Evolutionary conservation across 1,140 invertebrate species (phyloP).

Genomic region (Drosophila cardini): DNA sequence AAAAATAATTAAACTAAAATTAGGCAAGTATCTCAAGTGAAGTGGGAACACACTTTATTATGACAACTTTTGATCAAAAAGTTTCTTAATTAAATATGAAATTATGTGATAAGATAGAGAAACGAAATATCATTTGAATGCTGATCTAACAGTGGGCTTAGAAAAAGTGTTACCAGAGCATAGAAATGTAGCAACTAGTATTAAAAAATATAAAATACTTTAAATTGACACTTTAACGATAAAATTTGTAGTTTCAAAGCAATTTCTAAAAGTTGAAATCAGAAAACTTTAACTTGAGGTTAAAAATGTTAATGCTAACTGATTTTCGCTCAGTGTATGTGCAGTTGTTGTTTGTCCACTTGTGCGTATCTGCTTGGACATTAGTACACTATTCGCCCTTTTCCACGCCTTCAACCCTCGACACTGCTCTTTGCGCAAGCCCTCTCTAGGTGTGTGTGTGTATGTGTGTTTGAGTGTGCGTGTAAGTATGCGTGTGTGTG

Average conservation of each 20-base stretch:
- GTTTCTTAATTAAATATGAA: not conserved
- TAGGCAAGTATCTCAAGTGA: slow-evolving; percentile 10
- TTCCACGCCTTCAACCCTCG: not conserved
- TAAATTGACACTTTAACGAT: too few species aligned
- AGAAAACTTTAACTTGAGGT: too few species aligned
- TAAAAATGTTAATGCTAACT: too few species aligned
- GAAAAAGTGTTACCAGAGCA: not conserved
- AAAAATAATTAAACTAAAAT: not conserved
- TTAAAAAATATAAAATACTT: too few species aligned
- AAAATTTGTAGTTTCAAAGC: too few species aligned
- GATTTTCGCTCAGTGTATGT: slow-evolving; percentile 35
- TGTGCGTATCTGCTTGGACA: slow-evolving; percentile 41
- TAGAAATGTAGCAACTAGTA: not conserved
- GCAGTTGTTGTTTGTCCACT: slow-evolving; percentile 17
- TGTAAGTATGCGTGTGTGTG: too few species aligned
- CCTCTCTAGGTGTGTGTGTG: too few species aligned
- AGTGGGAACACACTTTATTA: slow-evolving; percentile 3
- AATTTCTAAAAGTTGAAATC: too few species aligned
- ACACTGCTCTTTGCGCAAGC: too few species aligned
- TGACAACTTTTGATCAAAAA: not conserved
- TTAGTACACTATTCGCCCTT: not conserved
- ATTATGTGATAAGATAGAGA: not conserved
- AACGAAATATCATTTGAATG: not conserved
- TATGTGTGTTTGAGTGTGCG: too few species aligned
- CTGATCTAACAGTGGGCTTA: not conserved